phyloP scores from a whole-genome alignment of 2,888 invertebrate genomes.

The Euproctis similis region DNA sequence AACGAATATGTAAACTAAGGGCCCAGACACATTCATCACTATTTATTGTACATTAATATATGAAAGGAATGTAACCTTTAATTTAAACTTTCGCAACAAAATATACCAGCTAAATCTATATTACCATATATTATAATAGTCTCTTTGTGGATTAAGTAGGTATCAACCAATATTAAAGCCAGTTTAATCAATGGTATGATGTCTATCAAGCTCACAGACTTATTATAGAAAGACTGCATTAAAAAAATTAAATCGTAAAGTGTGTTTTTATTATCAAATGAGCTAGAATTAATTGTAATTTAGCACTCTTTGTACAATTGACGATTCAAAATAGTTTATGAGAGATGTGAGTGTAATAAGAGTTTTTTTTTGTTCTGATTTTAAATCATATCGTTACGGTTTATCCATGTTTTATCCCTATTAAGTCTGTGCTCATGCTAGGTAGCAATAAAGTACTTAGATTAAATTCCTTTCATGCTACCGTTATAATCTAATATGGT shows the following conservation, averaged over 20 bases:
- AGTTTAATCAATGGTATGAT: conserved; percentile 74
- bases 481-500: conserved; percentile 40
- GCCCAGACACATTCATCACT: conserved; percentile 73
- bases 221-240: too few relatives aligned
- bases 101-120: conserved; percentile 48
- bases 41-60: conserved; percentile 60
- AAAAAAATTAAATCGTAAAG: too few relatives aligned
- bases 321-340: too few relatives aligned
- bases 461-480: conserved; percentile 66
- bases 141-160: conserved; percentile 45
- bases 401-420: too few relatives aligned
- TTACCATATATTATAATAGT: conserved; percentile 52
- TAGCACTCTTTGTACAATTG: too few relatives aligned
- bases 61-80: conserved; percentile 76
- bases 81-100: conserved; percentile 72
- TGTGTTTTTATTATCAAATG: too few relatives aligned
- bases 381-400: too few relatives aligned
- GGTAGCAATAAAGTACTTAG: conserved; percentile 55
- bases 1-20: conserved; percentile 74
- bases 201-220: conserved; percentile 26
- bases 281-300: too few relatives aligned
- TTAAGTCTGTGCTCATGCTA: too few relatives aligned
- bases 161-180: conserved; percentile 74
- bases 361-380: too few relatives aligned
- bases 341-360: too few relatives aligned